A percentile compares a stretch with the other conserved stretches of the same genome.
Conservation (phyloP, 1,140 invertebrate genomes). For the Drosophila mauritiana region DNA sequence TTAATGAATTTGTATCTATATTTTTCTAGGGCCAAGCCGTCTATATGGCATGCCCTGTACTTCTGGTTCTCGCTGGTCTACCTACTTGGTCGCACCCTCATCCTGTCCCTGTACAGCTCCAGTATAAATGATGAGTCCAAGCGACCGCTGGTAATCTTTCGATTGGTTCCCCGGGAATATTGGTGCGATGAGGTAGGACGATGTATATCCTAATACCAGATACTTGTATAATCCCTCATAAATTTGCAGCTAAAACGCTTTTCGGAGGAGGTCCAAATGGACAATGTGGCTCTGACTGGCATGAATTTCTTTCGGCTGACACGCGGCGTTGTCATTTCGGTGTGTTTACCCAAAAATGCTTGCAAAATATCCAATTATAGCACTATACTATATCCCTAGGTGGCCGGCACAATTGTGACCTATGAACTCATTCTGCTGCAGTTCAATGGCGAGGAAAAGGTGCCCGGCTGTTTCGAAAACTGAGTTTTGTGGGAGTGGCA, state of each 20-base stretch:
- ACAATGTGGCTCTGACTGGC: slow-evolving; percentile 87
- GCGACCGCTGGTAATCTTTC: slow-evolving; percentile 86
- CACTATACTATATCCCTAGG: slow-evolving; percentile 83
- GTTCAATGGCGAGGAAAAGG: slow-evolving; percentile 85
- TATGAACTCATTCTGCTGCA: slow-evolving; percentile 89
- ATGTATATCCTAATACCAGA: not conserved
- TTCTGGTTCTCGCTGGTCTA: slow-evolving; percentile 88
- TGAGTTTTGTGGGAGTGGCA: slow-evolving; percentile 32
- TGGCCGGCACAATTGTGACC: slow-evolving; percentile 89
- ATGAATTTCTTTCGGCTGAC: slow-evolving; percentile 88
- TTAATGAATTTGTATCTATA: not conserved
- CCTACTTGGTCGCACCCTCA: slow-evolving; percentile 86
- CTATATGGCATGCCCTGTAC: slow-evolving; percentile 83
- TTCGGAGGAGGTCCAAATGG: slow-evolving; percentile 86
- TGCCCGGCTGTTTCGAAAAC: slow-evolving; percentile 58
- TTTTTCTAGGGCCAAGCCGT: slow-evolving; percentile 67
- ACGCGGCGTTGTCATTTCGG: slow-evolving; percentile 87
- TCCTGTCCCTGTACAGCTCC: slow-evolving; percentile 87
- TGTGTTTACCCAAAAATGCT: slow-evolving; percentile 61
- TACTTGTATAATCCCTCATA: not conserved
- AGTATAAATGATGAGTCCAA: slow-evolving; percentile 88
- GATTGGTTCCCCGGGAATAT: slow-evolving; percentile 86
- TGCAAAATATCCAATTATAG: slow-evolving; percentile 12
- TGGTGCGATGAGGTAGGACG: slow-evolving; percentile 86
- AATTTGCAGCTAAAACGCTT: slow-evolving; percentile 86